Conservation (phyloP, 1,140 invertebrate genomes). For the Cepaea nemoralis region DNA sequence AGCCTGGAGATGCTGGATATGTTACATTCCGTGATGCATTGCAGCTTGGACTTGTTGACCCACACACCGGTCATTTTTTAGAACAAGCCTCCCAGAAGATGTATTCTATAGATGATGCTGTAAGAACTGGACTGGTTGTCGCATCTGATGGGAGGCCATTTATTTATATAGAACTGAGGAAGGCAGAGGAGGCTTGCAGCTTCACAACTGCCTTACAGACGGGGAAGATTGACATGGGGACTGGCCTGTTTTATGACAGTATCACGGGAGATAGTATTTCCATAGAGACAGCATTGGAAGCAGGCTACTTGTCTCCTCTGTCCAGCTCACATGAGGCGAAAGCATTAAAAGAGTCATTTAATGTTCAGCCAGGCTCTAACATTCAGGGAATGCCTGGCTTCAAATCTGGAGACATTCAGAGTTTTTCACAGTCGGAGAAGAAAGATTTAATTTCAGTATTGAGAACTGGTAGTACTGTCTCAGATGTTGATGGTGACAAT, state of each 20-base stretch:
- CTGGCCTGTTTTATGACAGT: slow-evolving; percentile 79
- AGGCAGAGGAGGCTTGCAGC: slow-evolving; percentile 51
- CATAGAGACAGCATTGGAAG: slow-evolving; percentile 79
- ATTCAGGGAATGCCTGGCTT: slow-evolving; percentile 79
- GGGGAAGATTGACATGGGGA: slow-evolving; percentile 59
- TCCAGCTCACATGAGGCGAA: slow-evolving; percentile 42
- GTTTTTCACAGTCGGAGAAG: slow-evolving; percentile 81
- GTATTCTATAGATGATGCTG: slow-evolving; percentile 81
- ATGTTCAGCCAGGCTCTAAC: slow-evolving; percentile 55
- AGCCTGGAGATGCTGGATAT: slow-evolving; percentile 9
- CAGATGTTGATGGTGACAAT: too few species aligned
- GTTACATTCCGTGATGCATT: slow-evolving; percentile 83
- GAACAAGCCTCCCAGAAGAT: slow-evolving; percentile 82
- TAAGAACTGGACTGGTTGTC: slow-evolving; percentile 83
- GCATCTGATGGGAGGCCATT: slow-evolving; percentile 78
- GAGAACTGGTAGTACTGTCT: slow-evolving; percentile 32
- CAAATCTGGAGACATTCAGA: slow-evolving; percentile 74
- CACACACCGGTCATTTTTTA: slow-evolving; percentile 81
- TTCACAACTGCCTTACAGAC: slow-evolving; percentile 61
- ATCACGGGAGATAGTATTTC: slow-evolving; percentile 82
- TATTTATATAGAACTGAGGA: slow-evolving; percentile 54
- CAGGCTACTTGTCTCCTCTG: slow-evolving; percentile 60
- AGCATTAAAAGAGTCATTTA: slow-evolving; percentile 50
- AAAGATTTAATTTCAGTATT: slow-evolving; percentile 68
- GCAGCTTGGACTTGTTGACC: slow-evolving; percentile 83